Evolutionary conservation across 2,888 invertebrate species (phyloP), one percentile per base, ranked within the genome.

Genomic region (Spisula solida): DNA sequence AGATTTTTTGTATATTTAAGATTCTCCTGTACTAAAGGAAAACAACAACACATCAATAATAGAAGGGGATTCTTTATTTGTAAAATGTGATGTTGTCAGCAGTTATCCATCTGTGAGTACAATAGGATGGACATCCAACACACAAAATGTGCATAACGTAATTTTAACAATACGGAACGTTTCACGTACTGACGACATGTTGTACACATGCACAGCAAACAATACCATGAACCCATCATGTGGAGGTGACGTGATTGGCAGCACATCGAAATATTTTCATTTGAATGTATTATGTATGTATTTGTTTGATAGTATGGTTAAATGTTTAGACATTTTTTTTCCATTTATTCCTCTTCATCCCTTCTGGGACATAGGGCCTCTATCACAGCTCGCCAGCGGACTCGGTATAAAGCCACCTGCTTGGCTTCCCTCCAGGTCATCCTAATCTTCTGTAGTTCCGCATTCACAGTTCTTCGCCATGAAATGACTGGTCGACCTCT

Each of bases 151-250:
- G 12, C 25, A 25, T 25, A n/a, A 25, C 25, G 25, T 25, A 25
- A 66, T n/a, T 6, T n/a, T 48, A 14, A 47, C 14, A n/a, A 31
- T 48, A 47, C 18, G 2, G 0, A 80, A 80, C 34, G 48, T 80
- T 25, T 20, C 48, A 80, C 31, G 80, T 10, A n/a, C 20, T 48
- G 80, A 80, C n/a, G 41, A 20, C 12, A 48, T 80, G 80, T n/a
- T n/a, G 12, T 80, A 80, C 47, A 80, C 80, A 47, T 80, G 80
- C 48, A 80, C 80, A 20, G 48, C 34, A 48, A 47, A 80, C 20
- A 80, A 80, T 48, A 8, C 20, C 41, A 80, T 80, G 80, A n/a
- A 34, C 6, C 80, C 80, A 47, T 48, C 80, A 18, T 25, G 41
- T 47, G n/a, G 25, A n/a, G 18, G 0, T n/a, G 80, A 2, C 0